Percentiles rank a stretch among this genome's conserved stretches.
Evolutionary conservation across 2,888 invertebrate species (phyloP).

Genomic region (Nasonovia ribisnigri): DNA sequence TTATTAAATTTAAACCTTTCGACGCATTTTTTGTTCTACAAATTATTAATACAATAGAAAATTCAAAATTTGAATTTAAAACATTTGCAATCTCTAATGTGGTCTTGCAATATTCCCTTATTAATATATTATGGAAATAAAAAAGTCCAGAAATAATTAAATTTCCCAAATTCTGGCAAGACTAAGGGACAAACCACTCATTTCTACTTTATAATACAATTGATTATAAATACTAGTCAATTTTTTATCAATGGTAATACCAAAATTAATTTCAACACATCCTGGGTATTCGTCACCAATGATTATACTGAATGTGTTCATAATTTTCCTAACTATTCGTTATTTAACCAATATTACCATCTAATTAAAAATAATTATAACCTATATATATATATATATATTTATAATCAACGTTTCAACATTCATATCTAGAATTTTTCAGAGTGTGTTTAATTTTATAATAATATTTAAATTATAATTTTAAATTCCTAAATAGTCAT

Average conservation of each 20-base stretch:
- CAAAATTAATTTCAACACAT: neutral
- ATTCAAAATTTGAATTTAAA: constrained; percentile 1
- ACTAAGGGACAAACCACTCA: neutral
- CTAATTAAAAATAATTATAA: neutral
- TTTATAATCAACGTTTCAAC: neutral
- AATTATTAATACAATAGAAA: neutral
- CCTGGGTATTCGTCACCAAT: neutral
- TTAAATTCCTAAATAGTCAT: neutral
- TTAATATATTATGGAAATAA: neutral
- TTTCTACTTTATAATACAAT: too few relatives aligned
- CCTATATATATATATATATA: neutral
- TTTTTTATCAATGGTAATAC: too few relatives aligned
- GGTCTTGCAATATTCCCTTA: neutral
- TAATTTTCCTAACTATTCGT: neutral
- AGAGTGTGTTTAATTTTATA: neutral
- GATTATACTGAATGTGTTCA: neutral
- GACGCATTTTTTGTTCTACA: neutral
- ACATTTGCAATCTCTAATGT: neutral
- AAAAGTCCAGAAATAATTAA: neutral
- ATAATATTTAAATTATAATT: neutral
- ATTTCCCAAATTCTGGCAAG: neutral
- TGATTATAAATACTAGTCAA: too few relatives aligned
- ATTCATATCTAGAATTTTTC: neutral
- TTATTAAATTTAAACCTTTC: neutral
- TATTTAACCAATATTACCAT: neutral